Evolutionary conservation across 2,797 vertebrate genomes (phyloP), one percentile per base, ranked within the genome.

Genomic region (Melanotaenia nigrans): DNA sequence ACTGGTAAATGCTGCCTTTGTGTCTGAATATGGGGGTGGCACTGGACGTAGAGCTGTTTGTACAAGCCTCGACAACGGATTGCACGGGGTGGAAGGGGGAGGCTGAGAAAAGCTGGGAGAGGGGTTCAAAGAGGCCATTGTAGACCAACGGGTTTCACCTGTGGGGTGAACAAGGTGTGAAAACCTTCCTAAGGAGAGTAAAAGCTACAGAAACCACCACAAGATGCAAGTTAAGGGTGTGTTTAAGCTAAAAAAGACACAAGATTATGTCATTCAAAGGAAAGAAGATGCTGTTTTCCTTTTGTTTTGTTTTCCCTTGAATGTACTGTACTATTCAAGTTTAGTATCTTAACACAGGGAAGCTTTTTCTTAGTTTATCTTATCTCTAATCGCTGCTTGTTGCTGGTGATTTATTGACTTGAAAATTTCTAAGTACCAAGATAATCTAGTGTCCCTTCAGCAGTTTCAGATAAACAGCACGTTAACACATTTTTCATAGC

Each of bases 1-100:
- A 87, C 92, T 90, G 82, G 90, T 93, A 94, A 95, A 95, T 89
- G 93, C 90, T 69, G 87, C 89, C 91, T 94, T 94, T 95, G 94
- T 94, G 75, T 75, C 68, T 42, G 18, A 8, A 68, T 28, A 35
- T 71, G 55, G 77, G 82, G 87, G 78, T 30, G 83, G 71, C 22
- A 58, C 33, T 9, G 61, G 73, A 71, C n/a, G 62, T 62, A 24
- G 63, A 72, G 67, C 71, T 92, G 91, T 92, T 93, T 90, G 80
- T 85, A 92, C 88, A 90, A 45, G 81, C 47, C 78, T 85, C 77
- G 78, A 85, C 89, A 93, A 90, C 91, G 81, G 51, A 20, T 59
- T 3, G 65, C 65, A n/a, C 3, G 22, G 54, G 42, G 42, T 60
- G 61, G 64, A 61, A 49, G 69, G 65, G 59, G 65, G 69, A 49